A percentile compares a stretch with the other conserved stretches of the same genome.
Evolutionary conservation across 1,140 invertebrate genomes (phyloP).

Genomic region (Rhagoletis pomonella): DNA sequence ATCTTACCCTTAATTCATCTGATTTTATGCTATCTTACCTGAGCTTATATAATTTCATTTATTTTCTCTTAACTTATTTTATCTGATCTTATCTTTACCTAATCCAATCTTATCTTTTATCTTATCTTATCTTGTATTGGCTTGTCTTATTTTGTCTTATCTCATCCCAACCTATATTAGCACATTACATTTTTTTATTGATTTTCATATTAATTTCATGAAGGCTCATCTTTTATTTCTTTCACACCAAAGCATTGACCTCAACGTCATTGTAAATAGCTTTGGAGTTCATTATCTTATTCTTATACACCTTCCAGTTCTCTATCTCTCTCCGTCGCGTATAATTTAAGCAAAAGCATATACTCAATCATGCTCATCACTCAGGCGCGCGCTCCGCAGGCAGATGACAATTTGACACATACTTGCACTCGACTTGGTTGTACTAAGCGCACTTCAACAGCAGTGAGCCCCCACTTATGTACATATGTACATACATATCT

Average conservation of each 20-base stretch:
- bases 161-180: no score
- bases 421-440: slow-evolving; percentile 7
- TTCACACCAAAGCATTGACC: slow-evolving; percentile 34
- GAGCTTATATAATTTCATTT: no score
- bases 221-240: background rate
- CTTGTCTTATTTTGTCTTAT: no score
- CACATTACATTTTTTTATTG: no score
- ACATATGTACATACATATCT: background rate
- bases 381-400: background rate
- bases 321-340: background rate
- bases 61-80: no score
- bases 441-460: slow-evolving; percentile 3
- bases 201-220: background rate
- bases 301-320: background rate
- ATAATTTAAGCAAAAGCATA: slow-evolving; percentile 7
- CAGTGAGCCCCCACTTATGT: background rate
- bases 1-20: no score
- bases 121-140: no score
- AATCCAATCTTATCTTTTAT: no score
- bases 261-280: background rate
- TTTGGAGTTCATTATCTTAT: background rate
- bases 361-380: background rate
- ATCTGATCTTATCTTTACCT: no score
- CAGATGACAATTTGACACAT: slow-evolving; percentile 32
- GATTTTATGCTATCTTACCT: no score